Percentiles rank a stretch among this genome's conserved stretches.
These are phyloP conservation scores for Pachliopta kotzebuea DNA, from an alignment of 2,888 invertebrate species.

Conservation along the genomic window DNA sequence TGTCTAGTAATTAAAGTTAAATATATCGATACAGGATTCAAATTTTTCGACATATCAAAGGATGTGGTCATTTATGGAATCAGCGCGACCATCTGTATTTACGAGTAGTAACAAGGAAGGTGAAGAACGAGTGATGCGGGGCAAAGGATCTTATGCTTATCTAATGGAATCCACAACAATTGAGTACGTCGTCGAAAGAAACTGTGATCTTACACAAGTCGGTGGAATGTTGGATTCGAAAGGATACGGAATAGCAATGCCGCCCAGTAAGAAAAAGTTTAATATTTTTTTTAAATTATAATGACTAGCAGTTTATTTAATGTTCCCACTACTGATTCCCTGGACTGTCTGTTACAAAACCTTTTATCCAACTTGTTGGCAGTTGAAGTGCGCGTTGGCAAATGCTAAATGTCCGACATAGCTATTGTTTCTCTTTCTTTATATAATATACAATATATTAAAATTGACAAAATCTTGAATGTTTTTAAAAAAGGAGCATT, in stretches of 20 bases:
- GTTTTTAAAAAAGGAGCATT: neutral
- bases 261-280: conserved; percentile 85
- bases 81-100: conserved; percentile 92
- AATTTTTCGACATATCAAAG: conserved; percentile 95
- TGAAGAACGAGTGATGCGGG: conserved; percentile 92
- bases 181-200: conserved; percentile 94
- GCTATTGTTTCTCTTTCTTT: too few species aligned
- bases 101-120: conserved; percentile 93
- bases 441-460: too few species aligned
- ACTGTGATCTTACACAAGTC: conserved; percentile 94
- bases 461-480: neutral
- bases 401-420: too few species aligned
- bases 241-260: conserved; percentile 97
- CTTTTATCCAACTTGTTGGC: too few species aligned
- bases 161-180: conserved; percentile 98
- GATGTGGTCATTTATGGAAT: conserved; percentile 98
- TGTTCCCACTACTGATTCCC: neutral
- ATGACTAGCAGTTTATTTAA: neutral
- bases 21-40: conserved; percentile 85
- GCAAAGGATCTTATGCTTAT: conserved; percentile 95
- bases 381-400: too few species aligned
- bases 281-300: conserved; percentile 1
- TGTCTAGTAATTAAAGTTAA: neutral
- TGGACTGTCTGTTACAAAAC: too few species aligned
- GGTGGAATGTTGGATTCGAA: conserved; percentile 96